Conservation (phyloP, 1,140 invertebrate genomes). For the Drosophila rufa region DNA sequence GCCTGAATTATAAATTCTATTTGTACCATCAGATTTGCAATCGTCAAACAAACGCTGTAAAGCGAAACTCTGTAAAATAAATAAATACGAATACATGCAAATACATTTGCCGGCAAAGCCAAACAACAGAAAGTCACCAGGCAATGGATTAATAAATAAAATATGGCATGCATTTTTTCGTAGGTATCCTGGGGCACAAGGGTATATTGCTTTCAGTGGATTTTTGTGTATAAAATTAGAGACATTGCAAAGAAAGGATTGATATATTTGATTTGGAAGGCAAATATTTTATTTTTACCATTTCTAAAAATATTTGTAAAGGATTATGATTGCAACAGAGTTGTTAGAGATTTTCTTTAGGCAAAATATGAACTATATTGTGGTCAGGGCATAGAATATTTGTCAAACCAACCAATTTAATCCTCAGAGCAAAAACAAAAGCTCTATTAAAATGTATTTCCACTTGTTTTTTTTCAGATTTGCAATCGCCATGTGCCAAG, state of each 20-base stretch:
- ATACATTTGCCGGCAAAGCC: slow-evolving; percentile 40
- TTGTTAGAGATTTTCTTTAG: neutral
- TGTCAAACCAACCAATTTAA: neutral
- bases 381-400: neutral
- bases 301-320: neutral
- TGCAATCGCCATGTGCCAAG: slow-evolving; percentile 43
- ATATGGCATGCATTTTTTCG: slow-evolving; percentile 17
- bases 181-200: neutral
- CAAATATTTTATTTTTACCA: neutral
- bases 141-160: slow-evolving; percentile 18
- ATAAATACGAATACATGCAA: slow-evolving; percentile 43
- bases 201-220: neutral
- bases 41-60: slow-evolving; percentile 30
- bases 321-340: neutral
- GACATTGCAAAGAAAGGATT: no score
- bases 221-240: neutral
- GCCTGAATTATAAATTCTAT: slow-evolving; percentile 29
- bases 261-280: neutral
- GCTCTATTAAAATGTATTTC: slow-evolving; percentile 31
- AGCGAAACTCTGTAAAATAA: slow-evolving; percentile 35
- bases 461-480: slow-evolving; percentile 32
- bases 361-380: neutral
- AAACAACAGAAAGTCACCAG: slow-evolving; percentile 36
- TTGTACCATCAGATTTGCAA: slow-evolving; percentile 30
- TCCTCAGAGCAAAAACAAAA: neutral